Evolutionary conservation across 2,888 invertebrate species (phyloP).

Genomic region (Megalurothrips usitatus): DNA sequence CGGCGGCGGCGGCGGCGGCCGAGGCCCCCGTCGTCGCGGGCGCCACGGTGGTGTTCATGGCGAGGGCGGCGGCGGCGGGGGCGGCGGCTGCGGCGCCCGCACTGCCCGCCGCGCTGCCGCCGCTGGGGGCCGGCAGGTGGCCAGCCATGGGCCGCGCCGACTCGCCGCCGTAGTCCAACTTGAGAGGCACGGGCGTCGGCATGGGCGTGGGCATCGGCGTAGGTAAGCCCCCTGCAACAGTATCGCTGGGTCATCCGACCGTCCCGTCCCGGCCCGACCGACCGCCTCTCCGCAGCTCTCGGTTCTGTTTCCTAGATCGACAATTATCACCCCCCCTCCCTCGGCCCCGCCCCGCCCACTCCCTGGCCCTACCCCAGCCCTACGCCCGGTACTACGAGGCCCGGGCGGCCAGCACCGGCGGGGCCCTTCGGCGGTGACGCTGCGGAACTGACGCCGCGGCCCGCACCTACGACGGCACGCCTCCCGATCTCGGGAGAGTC

Average conservation of each 20-base stretch:
- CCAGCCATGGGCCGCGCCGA: conserved; percentile 44
- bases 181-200: conserved; percentile 45
- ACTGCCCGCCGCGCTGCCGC: not conserved
- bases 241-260: not conserved
- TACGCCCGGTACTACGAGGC: too few species aligned
- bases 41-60: conserved; percentile 5
- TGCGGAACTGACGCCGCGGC: too few species aligned
- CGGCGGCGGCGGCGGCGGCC: conserved; percentile 29
- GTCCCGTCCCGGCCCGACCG: not conserved
- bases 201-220: conserved; percentile 33
- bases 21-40: conserved; percentile 29
- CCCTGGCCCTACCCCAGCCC: too few species aligned
- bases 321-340: too few species aligned
- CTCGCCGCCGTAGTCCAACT: conserved; percentile 48
- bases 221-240: conserved; percentile 31
- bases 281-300: not conserved
- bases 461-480: too few species aligned
- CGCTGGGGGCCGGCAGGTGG: conserved; percentile 46
- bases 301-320: too few species aligned
- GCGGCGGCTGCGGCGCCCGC: not conserved
- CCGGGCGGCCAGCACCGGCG: too few species aligned
- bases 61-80: not conserved
- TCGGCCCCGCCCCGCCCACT: too few species aligned
- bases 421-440: too few species aligned
- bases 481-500: too few species aligned